Conservation (phyloP, 2,797 vertebrate species). For the Acipenser ruthenus region DNA sequence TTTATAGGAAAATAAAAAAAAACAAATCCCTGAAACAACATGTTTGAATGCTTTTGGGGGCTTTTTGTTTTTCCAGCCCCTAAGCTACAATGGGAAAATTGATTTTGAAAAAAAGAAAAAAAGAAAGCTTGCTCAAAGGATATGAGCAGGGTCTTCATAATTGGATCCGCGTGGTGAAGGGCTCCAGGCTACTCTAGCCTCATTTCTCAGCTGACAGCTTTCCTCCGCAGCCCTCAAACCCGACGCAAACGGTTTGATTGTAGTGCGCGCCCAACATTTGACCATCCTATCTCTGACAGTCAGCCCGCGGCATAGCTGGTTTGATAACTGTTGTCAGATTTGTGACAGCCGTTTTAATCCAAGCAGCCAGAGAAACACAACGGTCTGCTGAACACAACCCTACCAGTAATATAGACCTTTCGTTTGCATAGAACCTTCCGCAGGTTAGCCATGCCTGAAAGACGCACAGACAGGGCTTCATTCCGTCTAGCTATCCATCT, state of each 20-base stretch:
- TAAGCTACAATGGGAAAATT: slow-evolving; percentile 55
- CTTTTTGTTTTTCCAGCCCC: slow-evolving; percentile 28
- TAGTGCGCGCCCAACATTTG: slow-evolving; percentile 50
- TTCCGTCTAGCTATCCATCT: background rate
- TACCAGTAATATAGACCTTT: slow-evolving; percentile 13
- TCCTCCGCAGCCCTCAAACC: slow-evolving; percentile 54
- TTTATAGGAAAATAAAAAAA: background rate
- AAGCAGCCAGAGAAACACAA: slow-evolving; percentile 29
- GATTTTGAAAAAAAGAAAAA: slow-evolving; percentile 46
- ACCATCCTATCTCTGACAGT: slow-evolving; percentile 50
- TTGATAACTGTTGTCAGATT: slow-evolving; percentile 56
- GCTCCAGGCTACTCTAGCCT: slow-evolving; percentile 50
- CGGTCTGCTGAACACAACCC: slow-evolving; percentile 20
- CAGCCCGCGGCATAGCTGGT: slow-evolving; percentile 44
- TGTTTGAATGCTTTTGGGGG: slow-evolving; percentile 31
- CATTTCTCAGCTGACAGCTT: slow-evolving; percentile 55
- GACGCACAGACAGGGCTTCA: background rate
- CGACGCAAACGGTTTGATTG: slow-evolving; percentile 52
- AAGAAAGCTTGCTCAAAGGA: slow-evolving; percentile 35
- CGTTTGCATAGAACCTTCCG: slow-evolving; percentile 17
- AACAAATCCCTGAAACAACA: slow-evolving; percentile 46
- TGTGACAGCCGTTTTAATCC: slow-evolving; percentile 45
- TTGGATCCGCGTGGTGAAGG: slow-evolving; percentile 55
- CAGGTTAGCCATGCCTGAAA: slow-evolving; percentile 5
- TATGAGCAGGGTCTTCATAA: slow-evolving; percentile 55